Evolutionary conservation across 2,888 invertebrate species (phyloP).

Genomic region (Macrophya alboannulata): DNA sequence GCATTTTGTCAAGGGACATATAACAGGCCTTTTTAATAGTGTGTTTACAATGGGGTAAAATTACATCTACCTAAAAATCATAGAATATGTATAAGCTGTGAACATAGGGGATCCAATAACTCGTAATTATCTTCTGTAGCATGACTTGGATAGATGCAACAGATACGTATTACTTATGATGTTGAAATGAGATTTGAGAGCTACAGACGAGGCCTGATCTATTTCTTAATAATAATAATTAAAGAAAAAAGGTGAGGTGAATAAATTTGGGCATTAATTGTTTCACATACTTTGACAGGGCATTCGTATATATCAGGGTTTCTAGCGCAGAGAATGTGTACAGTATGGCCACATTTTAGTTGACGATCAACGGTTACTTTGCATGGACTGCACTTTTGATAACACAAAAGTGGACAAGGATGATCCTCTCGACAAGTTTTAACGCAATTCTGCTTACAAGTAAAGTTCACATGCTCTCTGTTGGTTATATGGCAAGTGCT

Average conservation of each 20-base stretch:
- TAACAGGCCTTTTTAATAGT: slow-evolving; percentile 80
- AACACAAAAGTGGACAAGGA: slow-evolving; percentile 54
- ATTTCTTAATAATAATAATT: background rate
- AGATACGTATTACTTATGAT: background rate
- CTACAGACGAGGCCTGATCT: background rate
- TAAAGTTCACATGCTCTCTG: slow-evolving; percentile 80
- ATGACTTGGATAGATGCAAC: background rate
- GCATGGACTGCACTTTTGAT: slow-evolving; percentile 77
- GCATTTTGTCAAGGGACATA: slow-evolving; percentile 72
- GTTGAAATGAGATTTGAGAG: background rate
- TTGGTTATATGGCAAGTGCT: slow-evolving; percentile 85
- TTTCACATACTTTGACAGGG: slow-evolving; percentile 65
- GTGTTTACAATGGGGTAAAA: slow-evolving; percentile 72
- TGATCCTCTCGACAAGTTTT: slow-evolving; percentile 61
- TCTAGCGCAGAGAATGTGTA: slow-evolving; percentile 62
- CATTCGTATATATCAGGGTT: slow-evolving; percentile 64
- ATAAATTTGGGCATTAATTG: slow-evolving; percentile 57
- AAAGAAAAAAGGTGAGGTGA: too few relatives aligned
- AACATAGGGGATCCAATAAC: slow-evolving; percentile 45
- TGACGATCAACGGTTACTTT: slow-evolving; percentile 70
- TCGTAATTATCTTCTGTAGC: background rate
- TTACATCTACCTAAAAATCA: slow-evolving; percentile 37
- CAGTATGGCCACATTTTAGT: slow-evolving; percentile 42
- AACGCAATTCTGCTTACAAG: slow-evolving; percentile 81
- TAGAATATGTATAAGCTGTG: background rate